Evolutionary conservation across 1,140 invertebrate species (phyloP), one percentile per base, ranked within the genome.

Genomic region (Rhagoletis zephyria): DNA sequence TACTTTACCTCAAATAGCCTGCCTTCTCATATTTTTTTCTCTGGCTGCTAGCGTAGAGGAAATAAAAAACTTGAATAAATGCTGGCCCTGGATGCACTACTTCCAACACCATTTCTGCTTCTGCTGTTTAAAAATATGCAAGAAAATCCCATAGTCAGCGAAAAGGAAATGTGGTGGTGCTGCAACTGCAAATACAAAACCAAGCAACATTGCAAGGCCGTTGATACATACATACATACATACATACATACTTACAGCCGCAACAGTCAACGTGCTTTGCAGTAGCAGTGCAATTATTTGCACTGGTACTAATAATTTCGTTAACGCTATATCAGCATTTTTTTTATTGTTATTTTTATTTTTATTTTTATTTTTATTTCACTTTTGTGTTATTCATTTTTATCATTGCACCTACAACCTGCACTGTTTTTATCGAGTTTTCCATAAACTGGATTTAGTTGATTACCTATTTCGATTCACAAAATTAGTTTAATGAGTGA

Each of bases 181-280:
- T 30, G 30, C 30, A 30, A 30, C 42, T 74, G 16, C 14, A 40
- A 74, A 74, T 74, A 42, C 6, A 48, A 74, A 74, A 45, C 30
- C 45, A 74, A 74, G 6, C 42, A n/a, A 42, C 10, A 74, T 74
- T 48, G 67, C 67, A 74, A 74, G 67, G 67, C 42, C 67, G 67
- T 48, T 45, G 10, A n/a, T n/a, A n/a, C n/a, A n/a, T n/a, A n/a
- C n/a, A n/a, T n/a, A n/a, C n/a, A n/a, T n/a, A n/a, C n/a, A n/a
- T n/a, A n/a, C n/a, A n/a, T 74, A 45, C 40, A 16, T 30, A n/a
- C 67, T 7, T 30, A 48, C 42, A 74, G 16, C 61, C 42, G 14
- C 16, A 74, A 48, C 14, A 7, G 30, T 30, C 30, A 30, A 48
- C 40, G 16, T 48, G 3, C 45, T 2, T 16, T 74, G 42, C 67